Conservation (phyloP, 2,797 vertebrate species). For the Myotis findleyi region DNA sequence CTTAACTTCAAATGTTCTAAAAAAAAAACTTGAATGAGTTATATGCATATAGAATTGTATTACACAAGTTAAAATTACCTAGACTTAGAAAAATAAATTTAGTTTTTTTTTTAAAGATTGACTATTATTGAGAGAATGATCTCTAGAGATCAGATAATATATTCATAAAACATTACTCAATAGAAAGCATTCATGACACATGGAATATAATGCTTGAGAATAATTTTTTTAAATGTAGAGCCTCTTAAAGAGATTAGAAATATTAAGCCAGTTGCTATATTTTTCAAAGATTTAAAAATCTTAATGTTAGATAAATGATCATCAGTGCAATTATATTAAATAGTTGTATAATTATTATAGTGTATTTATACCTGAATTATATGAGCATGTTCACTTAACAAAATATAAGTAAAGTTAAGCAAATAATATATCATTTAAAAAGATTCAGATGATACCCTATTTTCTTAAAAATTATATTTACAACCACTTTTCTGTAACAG, state of each 20-base stretch:
- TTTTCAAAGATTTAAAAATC: background rate
- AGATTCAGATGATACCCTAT: background rate
- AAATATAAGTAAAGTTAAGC: background rate
- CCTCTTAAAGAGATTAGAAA: constrained; percentile 36
- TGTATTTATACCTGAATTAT: background rate
- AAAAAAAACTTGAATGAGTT: constrained; percentile 43
- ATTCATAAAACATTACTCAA: background rate
- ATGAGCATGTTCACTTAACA: background rate
- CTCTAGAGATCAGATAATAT: background rate
- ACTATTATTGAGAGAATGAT: background rate
- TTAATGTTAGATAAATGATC: background rate
- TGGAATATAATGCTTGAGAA: background rate
- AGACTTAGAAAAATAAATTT: background rate
- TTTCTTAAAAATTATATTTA: constrained; percentile 28
- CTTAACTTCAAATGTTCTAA: constrained; percentile 40
- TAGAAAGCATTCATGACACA: background rate
- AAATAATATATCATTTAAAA: constrained; percentile 13
- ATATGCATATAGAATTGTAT: background rate
- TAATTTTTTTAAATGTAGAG: background rate
- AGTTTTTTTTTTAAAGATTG: background rate
- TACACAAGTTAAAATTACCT: background rate
- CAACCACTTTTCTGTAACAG: constrained; percentile 23
- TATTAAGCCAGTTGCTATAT: background rate
- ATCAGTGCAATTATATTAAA: background rate
- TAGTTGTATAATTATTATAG: background rate